Base-by-base conservation (phyloP, 2,113 vertebrate species). In the Lipophrys pholis region DNA sequence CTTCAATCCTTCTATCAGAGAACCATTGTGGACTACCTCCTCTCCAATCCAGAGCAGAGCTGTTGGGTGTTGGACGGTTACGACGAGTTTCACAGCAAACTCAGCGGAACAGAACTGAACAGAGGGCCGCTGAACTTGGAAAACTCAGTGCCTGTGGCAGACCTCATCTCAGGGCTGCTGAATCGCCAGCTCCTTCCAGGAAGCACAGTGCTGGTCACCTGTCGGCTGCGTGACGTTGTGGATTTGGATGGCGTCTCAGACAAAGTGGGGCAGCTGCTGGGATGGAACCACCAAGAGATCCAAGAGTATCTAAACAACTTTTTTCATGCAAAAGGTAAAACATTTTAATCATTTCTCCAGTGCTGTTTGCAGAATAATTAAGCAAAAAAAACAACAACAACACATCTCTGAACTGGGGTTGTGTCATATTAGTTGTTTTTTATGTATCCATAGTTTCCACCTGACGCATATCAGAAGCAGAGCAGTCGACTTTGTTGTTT, bases 1-100 rank as follows among this genome's bases (percentile, higher is more conserved):
- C 21, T 30, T 30, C 21, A 30, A 30, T 30, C 21, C 21, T 30
- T 30, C 21, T 43, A 54, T 9, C 82, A 91, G 0, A 88, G 92
- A 0, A 80, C 71, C 0, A 87, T 97, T 21, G 86, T 96, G 75
- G 89, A 91, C 56, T 93, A 93, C 73, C 90, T 98, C n/a, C 40
- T 94, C 41, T 74, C 94, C 40, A 95, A 95, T 1, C 93, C 96
- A 5, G 71, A 56, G 1, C 80, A 57, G 3, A 92, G 92, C 1
- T 93, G 96, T 57, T 90, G 97, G 60, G 94, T 98, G 72, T 95
- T 98, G 15, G 97, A 99, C 10, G 97, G 97, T 2, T 95, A 97
- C 55, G 97, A 97, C 48, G 96, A 98, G 85, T 95, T 96, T 80
- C 58, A 87, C 16, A 76, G 50, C 6, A 86, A 89, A 67, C 54